Percentiles rank a stretch among this genome's conserved stretches.
These are phyloP conservation scores for Dynastes tityus DNA, from an alignment of 2,888 invertebrate genomes.

Conservation along the genomic window DNA sequence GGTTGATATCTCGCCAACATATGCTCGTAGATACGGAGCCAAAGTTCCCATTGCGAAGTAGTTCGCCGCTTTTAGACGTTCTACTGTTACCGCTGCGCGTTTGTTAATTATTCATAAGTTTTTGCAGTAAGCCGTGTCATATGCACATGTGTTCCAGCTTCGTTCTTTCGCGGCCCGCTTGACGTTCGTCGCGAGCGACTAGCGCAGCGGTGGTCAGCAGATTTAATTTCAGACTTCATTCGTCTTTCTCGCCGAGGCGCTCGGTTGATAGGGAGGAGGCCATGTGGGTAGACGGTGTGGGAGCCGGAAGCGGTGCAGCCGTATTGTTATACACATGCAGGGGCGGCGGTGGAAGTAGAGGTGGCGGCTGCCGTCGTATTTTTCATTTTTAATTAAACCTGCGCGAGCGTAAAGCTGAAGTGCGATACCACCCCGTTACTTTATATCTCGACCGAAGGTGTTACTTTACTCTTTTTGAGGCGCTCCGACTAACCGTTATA, in stretches of 20 bases:
- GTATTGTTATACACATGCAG: not conserved
- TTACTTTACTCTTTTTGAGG: constrained; percentile 20
- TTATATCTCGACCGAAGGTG: constrained; percentile 12
- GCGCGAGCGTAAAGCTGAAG: constrained; percentile 17
- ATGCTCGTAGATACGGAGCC: too few species aligned
- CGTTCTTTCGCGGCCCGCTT: constrained; percentile 14
- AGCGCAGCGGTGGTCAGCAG: constrained; percentile 33
- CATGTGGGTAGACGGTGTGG: not conserved
- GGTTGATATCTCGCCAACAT: too few species aligned
- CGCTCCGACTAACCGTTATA: not conserved
- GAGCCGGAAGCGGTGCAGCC: not conserved
- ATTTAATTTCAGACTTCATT: constrained; percentile 47
- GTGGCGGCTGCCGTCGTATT: constrained; percentile 20
- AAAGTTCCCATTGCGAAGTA: too few species aligned
- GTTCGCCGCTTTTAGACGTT: constrained; percentile 22
- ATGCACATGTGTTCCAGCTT: constrained; percentile 41
- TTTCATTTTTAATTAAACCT: constrained; percentile 47
- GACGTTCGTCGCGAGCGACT: constrained; percentile 4
- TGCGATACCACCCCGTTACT: constrained; percentile 13
- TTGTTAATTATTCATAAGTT: constrained; percentile 47
- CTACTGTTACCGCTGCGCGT: constrained; percentile 21
- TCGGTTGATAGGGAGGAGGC: not conserved
- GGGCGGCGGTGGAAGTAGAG: not conserved
- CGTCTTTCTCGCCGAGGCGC: constrained; percentile 21
- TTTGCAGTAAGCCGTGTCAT: constrained; percentile 38